Evolutionary conservation across 2,888 invertebrate genomes (phyloP).

Genomic region (Hypsopygia costalis): DNA sequence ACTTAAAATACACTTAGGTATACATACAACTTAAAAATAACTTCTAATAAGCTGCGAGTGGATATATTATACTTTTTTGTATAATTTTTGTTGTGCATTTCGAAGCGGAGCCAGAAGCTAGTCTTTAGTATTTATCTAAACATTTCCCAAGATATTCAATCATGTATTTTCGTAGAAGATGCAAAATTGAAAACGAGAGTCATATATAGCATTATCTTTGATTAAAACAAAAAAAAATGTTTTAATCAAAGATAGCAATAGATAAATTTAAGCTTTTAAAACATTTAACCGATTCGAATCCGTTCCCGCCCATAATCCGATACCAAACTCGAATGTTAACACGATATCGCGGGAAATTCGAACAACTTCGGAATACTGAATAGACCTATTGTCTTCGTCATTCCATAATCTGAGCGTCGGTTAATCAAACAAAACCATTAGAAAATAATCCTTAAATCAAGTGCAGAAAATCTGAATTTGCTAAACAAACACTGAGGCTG

Average conservation of each 20-base stretch:
- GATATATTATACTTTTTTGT: too few species aligned
- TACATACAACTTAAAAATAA: too few species aligned
- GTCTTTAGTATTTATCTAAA: too few species aligned
- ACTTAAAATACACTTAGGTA: too few species aligned
- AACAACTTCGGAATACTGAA: conserved; percentile 54
- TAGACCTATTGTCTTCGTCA: conserved; percentile 40
- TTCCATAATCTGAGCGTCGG: conserved; percentile 20
- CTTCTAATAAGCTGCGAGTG: too few species aligned
- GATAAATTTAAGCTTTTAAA: conserved; percentile 7
- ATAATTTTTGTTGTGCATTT: too few species aligned
- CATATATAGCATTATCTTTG: too few species aligned
- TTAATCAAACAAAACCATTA: conserved; percentile 13
- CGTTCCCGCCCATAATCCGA: conserved; percentile 35
- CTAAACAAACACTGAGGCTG: conserved; percentile 11
- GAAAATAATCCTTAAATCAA: conserved; percentile 30
- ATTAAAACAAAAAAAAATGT: too few species aligned
- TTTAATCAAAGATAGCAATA: not conserved
- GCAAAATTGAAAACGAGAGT: too few species aligned
- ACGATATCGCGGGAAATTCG: conserved; percentile 56
- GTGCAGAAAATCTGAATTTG: conserved; percentile 31
- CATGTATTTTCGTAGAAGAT: too few species aligned
- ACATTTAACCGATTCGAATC: conserved; percentile 9
- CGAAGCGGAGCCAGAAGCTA: too few species aligned
- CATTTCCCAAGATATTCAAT: too few species aligned
- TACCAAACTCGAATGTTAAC: conserved; percentile 57